phyloP scores from a whole-genome alignment of 1,140 invertebrate species.

The Lutraria rhynchaena region DNA sequence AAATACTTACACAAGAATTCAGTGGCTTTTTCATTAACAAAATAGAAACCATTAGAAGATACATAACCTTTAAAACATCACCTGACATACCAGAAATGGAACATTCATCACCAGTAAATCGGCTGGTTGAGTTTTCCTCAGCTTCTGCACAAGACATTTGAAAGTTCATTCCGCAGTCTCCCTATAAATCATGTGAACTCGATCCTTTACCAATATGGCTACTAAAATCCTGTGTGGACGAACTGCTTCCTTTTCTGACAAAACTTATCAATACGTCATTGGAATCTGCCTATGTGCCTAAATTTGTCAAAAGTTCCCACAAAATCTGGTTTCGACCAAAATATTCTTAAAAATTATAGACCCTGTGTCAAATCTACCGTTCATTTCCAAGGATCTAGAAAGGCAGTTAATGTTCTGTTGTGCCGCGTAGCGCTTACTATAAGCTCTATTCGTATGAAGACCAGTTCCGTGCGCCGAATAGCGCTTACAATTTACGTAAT shows the following conservation, averaged over 20 bases:
- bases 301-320: neutral
- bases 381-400: too few relatives aligned
- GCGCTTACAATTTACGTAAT: too few relatives aligned
- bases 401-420: too few relatives aligned
- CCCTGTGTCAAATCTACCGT: too few relatives aligned
- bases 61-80: neutral
- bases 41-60: slow-evolving; percentile 4
- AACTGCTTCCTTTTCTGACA: neutral
- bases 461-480: too few relatives aligned
- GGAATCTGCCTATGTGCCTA: slow-evolving; percentile 1
- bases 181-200: too few relatives aligned
- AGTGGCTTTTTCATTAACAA: slow-evolving; percentile 30
- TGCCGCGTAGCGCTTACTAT: too few relatives aligned
- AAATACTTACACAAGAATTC: slow-evolving; percentile 24
- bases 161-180: neutral
- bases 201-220: too few relatives aligned
- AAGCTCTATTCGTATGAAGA: too few relatives aligned
- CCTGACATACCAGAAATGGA: neutral
- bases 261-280: neutral
- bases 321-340: too few relatives aligned
- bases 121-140: too few relatives aligned
- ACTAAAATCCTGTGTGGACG: slow-evolving; percentile 3
- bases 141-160: neutral
- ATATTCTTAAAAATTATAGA: too few relatives aligned
- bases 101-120: neutral